A percentile compares a stretch with the other conserved stretches of the same genome.
phyloP scores from a whole-genome alignment of 2,113 vertebrate species.

The Rostratula benghalensis region DNA sequence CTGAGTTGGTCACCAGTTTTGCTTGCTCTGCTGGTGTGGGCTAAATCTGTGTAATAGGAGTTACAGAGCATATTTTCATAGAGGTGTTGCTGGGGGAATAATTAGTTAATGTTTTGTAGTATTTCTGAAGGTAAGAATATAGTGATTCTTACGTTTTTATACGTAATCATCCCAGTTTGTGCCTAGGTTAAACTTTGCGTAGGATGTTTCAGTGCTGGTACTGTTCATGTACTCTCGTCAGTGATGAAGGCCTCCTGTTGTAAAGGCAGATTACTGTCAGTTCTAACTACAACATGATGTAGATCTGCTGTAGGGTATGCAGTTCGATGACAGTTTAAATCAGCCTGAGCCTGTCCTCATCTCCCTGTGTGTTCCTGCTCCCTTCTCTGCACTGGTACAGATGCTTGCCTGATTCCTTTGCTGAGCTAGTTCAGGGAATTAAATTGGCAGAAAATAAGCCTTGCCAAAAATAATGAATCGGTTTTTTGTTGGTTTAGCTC shows the following conservation, averaged over 20 bases:
- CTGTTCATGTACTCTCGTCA: neutral
- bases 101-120: neutral
- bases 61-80: neutral
- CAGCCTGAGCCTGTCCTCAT: constrained; percentile 10
- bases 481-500: constrained; percentile 41
- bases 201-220: neutral
- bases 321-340: constrained; percentile 50
- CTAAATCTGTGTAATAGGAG: neutral
- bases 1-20: neutral
- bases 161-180: neutral
- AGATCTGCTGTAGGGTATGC: constrained; percentile 54
- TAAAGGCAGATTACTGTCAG: constrained; percentile 59
- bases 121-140: neutral
- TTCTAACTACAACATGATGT: constrained; percentile 46
- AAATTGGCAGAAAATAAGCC: constrained; percentile 20
- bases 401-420: constrained; percentile 27
- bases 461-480: constrained; percentile 29
- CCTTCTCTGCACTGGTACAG: neutral
- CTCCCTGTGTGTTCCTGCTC: constrained; percentile 49
- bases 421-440: constrained; percentile 18
- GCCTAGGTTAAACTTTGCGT: neutral
- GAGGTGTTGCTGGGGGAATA: neutral
- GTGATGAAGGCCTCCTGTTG: neutral
- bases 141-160: neutral
- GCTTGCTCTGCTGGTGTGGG: constrained; percentile 8